A percentile compares a stretch with the other conserved stretches of the same genome.
These are phyloP conservation scores for Rambutsinella grinnellia DNA, from an alignment of 2,888 invertebrate genomes.

Conservation along the genomic window DNA sequence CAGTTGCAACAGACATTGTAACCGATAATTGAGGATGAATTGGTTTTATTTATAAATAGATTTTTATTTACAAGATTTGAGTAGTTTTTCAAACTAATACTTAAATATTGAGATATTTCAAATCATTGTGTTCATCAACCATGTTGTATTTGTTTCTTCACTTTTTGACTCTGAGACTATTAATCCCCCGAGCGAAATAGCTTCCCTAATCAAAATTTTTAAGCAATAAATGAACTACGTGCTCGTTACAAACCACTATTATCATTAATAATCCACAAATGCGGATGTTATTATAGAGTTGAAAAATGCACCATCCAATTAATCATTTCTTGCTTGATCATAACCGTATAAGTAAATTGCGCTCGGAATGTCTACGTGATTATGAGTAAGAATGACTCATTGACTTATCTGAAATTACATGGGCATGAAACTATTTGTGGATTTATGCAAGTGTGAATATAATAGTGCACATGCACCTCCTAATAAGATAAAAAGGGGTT, in stretches of 20 bases:
- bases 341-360: too few relatives aligned
- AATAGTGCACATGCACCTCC: slow-evolving; percentile 5
- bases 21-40: not conserved
- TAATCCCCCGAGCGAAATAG: not conserved
- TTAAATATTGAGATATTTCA: not conserved
- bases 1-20: not conserved
- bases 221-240: too few relatives aligned
- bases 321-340: too few relatives aligned
- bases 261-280: too few relatives aligned
- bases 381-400: slow-evolving; percentile 12
- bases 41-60: too few relatives aligned
- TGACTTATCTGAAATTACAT: slow-evolving; percentile 11
- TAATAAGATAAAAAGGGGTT: slow-evolving; percentile 24
- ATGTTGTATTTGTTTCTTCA: not conserved
- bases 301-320: too few relatives aligned
- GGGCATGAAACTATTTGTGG: not conserved
- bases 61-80: too few relatives aligned
- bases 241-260: too few relatives aligned
- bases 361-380: too few relatives aligned
- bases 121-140: slow-evolving; percentile 1
- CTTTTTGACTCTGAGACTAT: not conserved
- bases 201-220: too few relatives aligned
- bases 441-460: too few relatives aligned
- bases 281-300: too few relatives aligned
- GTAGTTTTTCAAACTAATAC: slow-evolving; percentile 3